Conservation (phyloP, 1,140 invertebrate genomes). For the Pseudoatta argentina region DNA sequence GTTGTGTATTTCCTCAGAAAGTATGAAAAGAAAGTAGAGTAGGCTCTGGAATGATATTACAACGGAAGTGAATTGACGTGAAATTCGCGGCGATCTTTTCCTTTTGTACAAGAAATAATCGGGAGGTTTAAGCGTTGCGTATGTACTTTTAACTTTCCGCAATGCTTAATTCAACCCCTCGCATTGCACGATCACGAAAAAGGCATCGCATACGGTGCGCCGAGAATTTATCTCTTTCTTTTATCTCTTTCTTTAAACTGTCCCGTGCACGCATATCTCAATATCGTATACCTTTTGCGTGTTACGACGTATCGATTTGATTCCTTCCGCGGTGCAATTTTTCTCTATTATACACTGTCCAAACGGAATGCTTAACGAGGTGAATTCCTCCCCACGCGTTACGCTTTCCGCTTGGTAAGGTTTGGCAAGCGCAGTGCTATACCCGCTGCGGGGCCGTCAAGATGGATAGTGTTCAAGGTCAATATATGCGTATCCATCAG, state of each 20-base stretch:
- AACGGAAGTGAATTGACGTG: neutral
- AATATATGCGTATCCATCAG: constrained; percentile 66
- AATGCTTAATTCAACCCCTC: constrained; percentile 31
- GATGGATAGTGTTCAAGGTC: constrained; percentile 61
- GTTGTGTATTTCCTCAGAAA: neutral
- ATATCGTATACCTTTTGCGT: neutral
- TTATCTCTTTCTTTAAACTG: neutral
- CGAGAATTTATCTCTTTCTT: constrained; percentile 27
- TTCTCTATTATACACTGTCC: constrained; percentile 40
- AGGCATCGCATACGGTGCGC: neutral
- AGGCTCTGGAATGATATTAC: constrained; percentile 28
- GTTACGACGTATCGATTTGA: constrained; percentile 25
- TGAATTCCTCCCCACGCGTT: constrained; percentile 1
- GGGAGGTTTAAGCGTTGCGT: constrained; percentile 12
- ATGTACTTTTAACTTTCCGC: constrained; percentile 51
- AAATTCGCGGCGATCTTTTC: neutral
- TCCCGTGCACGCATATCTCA: neutral
- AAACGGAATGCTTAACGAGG: constrained; percentile 54
- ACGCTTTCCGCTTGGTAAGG: neutral
- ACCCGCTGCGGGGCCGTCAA: constrained; percentile 10
- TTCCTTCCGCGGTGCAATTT: constrained; percentile 46
- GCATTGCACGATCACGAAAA: neutral
- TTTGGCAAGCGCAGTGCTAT: constrained; percentile 39
- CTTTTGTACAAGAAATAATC: constrained; percentile 5
- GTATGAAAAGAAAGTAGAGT: neutral